Conservation (phyloP, 2,113 vertebrate genomes). For the Microcebus lehilahytsara region DNA sequence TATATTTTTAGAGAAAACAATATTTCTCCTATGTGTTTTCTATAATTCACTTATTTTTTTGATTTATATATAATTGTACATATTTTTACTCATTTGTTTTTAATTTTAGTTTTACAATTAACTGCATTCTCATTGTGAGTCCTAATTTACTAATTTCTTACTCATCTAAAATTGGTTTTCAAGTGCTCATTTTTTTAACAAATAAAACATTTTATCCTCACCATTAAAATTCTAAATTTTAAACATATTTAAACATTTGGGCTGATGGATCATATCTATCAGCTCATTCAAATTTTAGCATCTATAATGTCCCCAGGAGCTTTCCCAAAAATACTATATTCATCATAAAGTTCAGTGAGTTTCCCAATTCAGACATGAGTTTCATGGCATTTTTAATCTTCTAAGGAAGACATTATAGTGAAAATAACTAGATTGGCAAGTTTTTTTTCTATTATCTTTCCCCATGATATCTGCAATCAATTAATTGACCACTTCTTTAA, state of each 20-base stretch:
- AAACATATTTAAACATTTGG: background rate
- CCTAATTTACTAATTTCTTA: background rate
- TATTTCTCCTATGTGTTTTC: background rate
- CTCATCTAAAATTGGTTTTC: background rate
- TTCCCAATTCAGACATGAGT: background rate
- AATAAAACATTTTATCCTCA: background rate
- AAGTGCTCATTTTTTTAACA: background rate
- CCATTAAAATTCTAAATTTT: background rate
- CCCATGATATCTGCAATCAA: conserved; percentile 89
- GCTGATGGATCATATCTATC: background rate
- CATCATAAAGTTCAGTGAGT: background rate
- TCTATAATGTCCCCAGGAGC: background rate
- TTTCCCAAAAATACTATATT: background rate
- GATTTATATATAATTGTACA: background rate
- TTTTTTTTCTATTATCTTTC: conserved; percentile 89
- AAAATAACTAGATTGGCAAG: conserved; percentile 89
- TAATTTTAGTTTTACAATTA: background rate
- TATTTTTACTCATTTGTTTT: background rate
- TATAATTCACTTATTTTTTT: background rate
- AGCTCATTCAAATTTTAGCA: background rate
- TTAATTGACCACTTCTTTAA: conserved; percentile 84
- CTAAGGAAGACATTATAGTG: conserved; percentile 88
- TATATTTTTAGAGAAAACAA: background rate
- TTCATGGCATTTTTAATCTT: conserved; percentile 90
- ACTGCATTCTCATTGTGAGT: background rate